Percentiles rank a stretch among this genome's conserved stretches.
These are phyloP conservation scores for Malthinus flaveolus DNA, from an alignment of 2,888 invertebrate species.

Conservation along the genomic window DNA sequence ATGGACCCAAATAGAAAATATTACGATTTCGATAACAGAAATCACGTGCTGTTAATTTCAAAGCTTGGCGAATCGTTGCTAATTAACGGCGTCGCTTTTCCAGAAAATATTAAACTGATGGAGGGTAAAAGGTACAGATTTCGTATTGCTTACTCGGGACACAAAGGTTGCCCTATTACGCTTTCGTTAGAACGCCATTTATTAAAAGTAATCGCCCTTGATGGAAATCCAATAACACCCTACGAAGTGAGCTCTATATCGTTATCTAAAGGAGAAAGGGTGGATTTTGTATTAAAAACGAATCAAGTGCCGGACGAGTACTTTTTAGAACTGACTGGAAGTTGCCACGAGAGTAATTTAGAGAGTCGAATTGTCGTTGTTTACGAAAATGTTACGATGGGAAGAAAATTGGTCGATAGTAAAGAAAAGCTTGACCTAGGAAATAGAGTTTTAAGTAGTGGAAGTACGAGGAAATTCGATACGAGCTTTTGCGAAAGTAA, in stretches of 20 bases:
- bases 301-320: conserved; percentile 62
- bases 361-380: conserved; percentile 60
- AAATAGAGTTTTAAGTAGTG: not conserved
- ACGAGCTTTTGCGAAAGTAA: conserved; percentile 47
- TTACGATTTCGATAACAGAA: conserved; percentile 79
- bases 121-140: conserved; percentile 78
- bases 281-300: conserved; percentile 73
- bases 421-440: not conserved
- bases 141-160: conserved; percentile 82
- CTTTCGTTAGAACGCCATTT: conserved; percentile 83
- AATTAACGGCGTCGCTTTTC: conserved; percentile 83
- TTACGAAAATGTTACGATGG: conserved; percentile 46
- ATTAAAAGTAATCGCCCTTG: conserved; percentile 74
- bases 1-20: conserved; percentile 65
- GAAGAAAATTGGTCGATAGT: conserved; percentile 3
- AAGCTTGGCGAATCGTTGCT: conserved; percentile 88
- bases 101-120: conserved; percentile 60
- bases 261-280: conserved; percentile 72
- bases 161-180: conserved; percentile 85
- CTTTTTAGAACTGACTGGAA: conserved; percentile 63
- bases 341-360: conserved; percentile 57
- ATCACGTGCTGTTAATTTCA: conserved; percentile 74
- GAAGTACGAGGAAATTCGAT: conserved; percentile 40
- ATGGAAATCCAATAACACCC: conserved; percentile 70
- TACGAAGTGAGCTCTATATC: conserved; percentile 61